Percentiles rank a stretch among this genome's conserved stretches.
These are phyloP conservation scores for Trissolcus brochymenae DNA, from an alignment of 2,888 invertebrate species.

Conservation along the genomic window DNA sequence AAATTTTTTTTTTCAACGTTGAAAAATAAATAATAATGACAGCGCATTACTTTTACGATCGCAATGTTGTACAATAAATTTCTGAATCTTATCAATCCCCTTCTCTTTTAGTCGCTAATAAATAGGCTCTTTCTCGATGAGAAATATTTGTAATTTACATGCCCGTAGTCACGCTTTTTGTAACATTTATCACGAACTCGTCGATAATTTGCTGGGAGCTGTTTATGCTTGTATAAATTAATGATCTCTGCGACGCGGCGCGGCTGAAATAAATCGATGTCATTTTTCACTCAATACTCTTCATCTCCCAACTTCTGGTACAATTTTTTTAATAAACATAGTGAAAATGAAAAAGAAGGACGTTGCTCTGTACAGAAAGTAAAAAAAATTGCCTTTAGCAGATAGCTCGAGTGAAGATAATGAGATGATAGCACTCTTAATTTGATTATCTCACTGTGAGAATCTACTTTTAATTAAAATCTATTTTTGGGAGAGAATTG, in stretches of 20 bases:
- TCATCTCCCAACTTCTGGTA: constrained; percentile 3
- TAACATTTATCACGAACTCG: constrained; percentile 40
- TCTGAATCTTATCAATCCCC: constrained; percentile 30
- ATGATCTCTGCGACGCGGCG: constrained; percentile 21
- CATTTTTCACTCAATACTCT: constrained; percentile 18
- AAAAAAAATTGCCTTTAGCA: no score
- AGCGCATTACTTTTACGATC: not conserved
- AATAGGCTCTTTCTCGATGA: constrained; percentile 32
- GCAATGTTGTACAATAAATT: constrained; percentile 4
- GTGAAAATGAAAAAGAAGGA: no score
- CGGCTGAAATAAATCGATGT: constrained; percentile 21
- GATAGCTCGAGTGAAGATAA: no score
- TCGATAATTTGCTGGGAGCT: constrained; percentile 41
- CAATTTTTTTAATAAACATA: not conserved
- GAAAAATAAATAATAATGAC: no score
- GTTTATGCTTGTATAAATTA: constrained; percentile 46
- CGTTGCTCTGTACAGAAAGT: no score
- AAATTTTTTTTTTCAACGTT: no score
- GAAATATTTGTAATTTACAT: constrained; percentile 52
- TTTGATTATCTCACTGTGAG: constrained; percentile 2
- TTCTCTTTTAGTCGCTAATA: constrained; percentile 13
- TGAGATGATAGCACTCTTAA: no score
- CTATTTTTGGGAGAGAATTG: not conserved
- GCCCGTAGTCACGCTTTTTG: constrained; percentile 11
- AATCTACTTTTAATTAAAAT: constrained; percentile 12